A percentile compares a stretch with the other conserved stretches of the same genome.
These are phyloP conservation scores for Alouatta palliata DNA, from an alignment of 2,113 vertebrate species.

Conservation along the genomic window DNA sequence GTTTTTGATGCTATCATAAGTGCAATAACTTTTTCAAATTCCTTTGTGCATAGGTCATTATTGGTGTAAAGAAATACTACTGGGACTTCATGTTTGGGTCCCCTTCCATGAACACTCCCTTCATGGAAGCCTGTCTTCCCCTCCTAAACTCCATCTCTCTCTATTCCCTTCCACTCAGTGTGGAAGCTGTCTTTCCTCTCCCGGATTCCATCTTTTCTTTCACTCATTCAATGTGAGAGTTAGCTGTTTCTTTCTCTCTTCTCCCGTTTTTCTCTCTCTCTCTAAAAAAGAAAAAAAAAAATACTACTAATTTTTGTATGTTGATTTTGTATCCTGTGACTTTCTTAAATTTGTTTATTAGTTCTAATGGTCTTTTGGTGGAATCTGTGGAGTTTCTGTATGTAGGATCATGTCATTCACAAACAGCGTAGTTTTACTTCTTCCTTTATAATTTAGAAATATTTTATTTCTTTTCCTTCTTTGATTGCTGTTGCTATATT, in stretches of 20 bases:
- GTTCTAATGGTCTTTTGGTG: not conserved
- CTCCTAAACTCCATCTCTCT: no score
- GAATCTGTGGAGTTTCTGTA: not conserved
- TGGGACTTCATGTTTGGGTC: no score
- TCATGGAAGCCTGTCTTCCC: no score
- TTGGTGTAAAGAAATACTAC: not conserved
- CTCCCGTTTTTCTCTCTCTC: no score
- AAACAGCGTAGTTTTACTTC: not conserved
- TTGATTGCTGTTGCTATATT: not conserved
- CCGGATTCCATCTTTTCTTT: no score
- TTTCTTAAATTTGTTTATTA: not conserved
- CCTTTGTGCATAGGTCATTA: not conserved
- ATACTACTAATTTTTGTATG: not conserved
- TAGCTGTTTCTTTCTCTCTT: no score
- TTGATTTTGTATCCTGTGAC: not conserved
- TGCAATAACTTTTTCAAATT: not conserved
- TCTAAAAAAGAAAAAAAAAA: not conserved
- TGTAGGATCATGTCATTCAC: not conserved
- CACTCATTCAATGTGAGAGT: no score
- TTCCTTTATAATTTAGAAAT: not conserved
- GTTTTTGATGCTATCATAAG: not conserved
- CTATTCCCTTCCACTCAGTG: no score
- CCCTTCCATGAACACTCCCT: no score
- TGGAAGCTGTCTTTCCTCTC: no score
- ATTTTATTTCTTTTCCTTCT: not conserved